These are phyloP conservation scores for Epizoanthus scotinus DNA, from an alignment of 92 coral and sea anemone genomes.

Conservation along the genomic window DNA sequence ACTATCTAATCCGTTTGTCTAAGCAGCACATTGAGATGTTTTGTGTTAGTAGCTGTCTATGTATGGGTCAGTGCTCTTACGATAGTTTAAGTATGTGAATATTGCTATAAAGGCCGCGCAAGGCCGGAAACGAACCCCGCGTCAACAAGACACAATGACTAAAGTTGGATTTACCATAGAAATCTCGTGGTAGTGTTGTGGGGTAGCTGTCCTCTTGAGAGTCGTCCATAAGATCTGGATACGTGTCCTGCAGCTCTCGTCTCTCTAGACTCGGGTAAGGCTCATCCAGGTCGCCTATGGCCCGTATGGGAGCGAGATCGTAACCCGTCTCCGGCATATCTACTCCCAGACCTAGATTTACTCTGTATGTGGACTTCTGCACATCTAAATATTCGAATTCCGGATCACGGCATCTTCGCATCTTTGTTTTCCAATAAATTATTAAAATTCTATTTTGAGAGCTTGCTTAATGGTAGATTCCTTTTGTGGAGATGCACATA, in stretches of 20 bases:
- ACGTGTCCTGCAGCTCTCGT: constrained; percentile 7
- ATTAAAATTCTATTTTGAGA: constrained; percentile 31
- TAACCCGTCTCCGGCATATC: constrained; percentile 25
- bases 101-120: neutral
- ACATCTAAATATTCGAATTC: constrained; percentile 12
- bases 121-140: constrained; percentile 24
- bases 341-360: neutral
- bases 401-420: constrained; percentile 44
- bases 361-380: constrained; percentile 2
- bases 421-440: constrained; percentile 35
- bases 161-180: constrained; percentile 38
- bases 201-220: constrained; percentile 8
- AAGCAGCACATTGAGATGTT: neutral
- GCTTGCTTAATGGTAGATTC: constrained; percentile 19
- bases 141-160: neutral
- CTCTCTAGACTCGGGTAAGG: constrained; percentile 24
- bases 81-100: constrained; percentile 19
- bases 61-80: constrained; percentile 15
- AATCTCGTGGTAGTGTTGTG: constrained; percentile 25
- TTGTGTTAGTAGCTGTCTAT: neutral
- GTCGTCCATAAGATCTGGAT: constrained; percentile 9
- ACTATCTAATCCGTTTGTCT: neutral
- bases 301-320: constrained; percentile 13
- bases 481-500: constrained; percentile 6
- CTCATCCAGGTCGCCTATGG: constrained; percentile 13